Base-by-base conservation (phyloP, 2,888 invertebrate species). In the Hyposoter dolosus region DNA sequence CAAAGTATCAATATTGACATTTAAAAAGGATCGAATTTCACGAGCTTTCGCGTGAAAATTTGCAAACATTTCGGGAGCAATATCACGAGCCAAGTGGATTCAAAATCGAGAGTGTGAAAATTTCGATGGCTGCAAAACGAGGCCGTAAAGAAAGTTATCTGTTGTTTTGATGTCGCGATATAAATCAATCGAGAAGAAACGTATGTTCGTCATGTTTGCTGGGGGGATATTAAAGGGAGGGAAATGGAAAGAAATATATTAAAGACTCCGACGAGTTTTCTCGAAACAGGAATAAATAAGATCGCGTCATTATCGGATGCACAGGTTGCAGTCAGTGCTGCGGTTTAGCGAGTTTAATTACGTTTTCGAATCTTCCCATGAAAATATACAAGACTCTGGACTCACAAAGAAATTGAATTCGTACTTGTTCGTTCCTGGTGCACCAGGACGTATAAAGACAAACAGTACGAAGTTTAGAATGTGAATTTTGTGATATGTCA, bases 401-500 rank as follows among this genome's bases (percentile, higher is more conserved):
- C 10, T 17, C 35, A 47, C 63, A 35, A 74, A 45, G 45, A 17
- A 35, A 63, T 63, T 76, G 17, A 75, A 15, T 45, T 12, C 66
- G 32, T 7, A 65, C 40, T 10, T 28, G 76, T 53, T 72, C 17
- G 65, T 40, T 65, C 12, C 69, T 76, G 40, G 69, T 65, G 69
- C 82, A 71, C 66, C 47, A 47, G 19, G 17, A 47, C 35, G 40
- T 10, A 74, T 75, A 83, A 68, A 75, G 45, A 66, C 71, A 76
- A 79, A 45, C 75, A 56, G 28, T 69, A 65, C 28, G 65, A 19
- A 72, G 74, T 32, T 53, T 17, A 82, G n/a, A 5, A 35, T 53
- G 43, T 75, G 71, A 43, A 32, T 40, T 85, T 35, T 35, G 71
- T 87, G 90, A 89, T 82, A 91, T 91, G 91, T 89, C 84, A 82